Evolutionary conservation across 2,797 vertebrate genomes (phyloP).

Genomic region (Aulostomus chinensis): DNA sequence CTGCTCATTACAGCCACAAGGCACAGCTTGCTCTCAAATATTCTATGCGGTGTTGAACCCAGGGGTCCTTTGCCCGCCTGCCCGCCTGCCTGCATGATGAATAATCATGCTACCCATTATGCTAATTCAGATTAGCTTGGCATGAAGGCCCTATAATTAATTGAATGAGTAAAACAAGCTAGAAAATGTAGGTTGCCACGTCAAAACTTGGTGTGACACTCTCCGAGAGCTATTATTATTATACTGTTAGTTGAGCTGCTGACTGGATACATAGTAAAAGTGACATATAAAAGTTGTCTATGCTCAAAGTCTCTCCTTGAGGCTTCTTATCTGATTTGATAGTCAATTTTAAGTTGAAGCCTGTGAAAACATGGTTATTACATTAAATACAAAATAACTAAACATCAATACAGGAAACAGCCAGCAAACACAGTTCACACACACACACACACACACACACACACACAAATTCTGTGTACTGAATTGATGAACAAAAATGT

Average conservation of each 20-base stretch:
- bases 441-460: too few species aligned
- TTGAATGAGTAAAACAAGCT: conserved; percentile 29
- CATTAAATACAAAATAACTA: too few species aligned
- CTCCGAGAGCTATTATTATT: too few species aligned
- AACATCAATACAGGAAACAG: too few species aligned
- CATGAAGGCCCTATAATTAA: conserved; percentile 42
- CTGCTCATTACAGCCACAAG: conserved; percentile 8
- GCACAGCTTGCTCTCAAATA: neutral
- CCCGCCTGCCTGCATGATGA: conserved; percentile 34
- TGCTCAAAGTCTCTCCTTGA: neutral
- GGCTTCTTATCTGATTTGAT: neutral
- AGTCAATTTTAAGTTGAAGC: neutral
- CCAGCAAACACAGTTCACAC: too few species aligned
- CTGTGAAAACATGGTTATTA: neutral
- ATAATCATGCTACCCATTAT: conserved; percentile 51
- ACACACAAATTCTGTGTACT: too few species aligned
- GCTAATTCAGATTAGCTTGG: conserved; percentile 41
- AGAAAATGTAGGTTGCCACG: conserved; percentile 5
- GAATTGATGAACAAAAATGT: too few species aligned
- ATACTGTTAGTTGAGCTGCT: neutral
- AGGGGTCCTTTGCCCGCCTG: conserved; percentile 6
- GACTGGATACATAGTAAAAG: neutral
- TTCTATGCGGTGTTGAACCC: conserved; percentile 8
- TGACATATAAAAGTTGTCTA: too few species aligned
- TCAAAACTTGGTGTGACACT: neutral